phyloP scores from a whole-genome alignment of 2,888 invertebrate genomes.

The Dryobotodes eremita region DNA sequence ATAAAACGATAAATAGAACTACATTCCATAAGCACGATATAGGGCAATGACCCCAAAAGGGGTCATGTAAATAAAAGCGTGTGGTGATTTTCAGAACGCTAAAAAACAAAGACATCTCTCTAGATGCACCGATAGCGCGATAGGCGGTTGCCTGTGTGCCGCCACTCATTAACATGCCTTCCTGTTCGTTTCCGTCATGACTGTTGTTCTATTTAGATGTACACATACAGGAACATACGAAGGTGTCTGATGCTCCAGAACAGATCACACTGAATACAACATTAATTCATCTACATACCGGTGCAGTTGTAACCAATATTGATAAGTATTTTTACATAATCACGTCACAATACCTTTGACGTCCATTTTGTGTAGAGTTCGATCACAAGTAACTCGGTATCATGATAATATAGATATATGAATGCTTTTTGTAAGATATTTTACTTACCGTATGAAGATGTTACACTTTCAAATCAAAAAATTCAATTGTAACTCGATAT shows the following conservation, averaged over 20 bases:
- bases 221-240: constrained; percentile 27
- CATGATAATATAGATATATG: constrained; percentile 23
- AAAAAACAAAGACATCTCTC: constrained; percentile 55
- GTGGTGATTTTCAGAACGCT: constrained; percentile 40
- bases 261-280: constrained; percentile 16
- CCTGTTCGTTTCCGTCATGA: constrained; percentile 58
- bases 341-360: constrained; percentile 87
- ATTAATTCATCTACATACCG: constrained; percentile 40
- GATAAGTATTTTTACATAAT: constrained; percentile 85
- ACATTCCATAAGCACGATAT: constrained; percentile 48
- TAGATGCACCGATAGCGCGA: constrained; percentile 52
- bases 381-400: constrained; percentile 65
- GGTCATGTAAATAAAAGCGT: constrained; percentile 77
- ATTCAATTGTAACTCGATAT: constrained; percentile 64
- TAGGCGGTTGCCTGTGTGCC: constrained; percentile 60
- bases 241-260: constrained; percentile 5
- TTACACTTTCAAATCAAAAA: constrained; percentile 66
- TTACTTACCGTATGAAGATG: constrained; percentile 75
- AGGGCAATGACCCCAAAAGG: constrained; percentile 81
- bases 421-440: constrained; percentile 30
- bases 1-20: constrained; percentile 43
- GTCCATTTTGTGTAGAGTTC: constrained; percentile 87
- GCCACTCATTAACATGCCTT: constrained; percentile 72
- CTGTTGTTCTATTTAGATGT: constrained; percentile 50
- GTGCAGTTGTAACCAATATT: constrained; percentile 48